phyloP scores from a whole-genome alignment of 2,888 invertebrate genomes.

The Chrysotoxum bicinctum region DNA sequence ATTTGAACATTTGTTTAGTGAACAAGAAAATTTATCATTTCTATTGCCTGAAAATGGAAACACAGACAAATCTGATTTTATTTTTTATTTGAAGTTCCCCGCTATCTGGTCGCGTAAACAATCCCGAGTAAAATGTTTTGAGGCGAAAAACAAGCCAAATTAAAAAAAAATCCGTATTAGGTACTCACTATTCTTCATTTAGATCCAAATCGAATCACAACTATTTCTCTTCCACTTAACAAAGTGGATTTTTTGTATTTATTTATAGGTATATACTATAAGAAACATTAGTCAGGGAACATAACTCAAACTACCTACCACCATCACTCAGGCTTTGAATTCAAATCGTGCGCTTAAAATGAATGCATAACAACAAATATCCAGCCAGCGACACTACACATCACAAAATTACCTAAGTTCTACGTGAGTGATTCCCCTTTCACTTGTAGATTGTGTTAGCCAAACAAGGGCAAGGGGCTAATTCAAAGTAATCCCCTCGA shows the following conservation, averaged over 20 bases:
- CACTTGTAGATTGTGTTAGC: conserved; percentile 27
- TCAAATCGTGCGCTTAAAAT: conserved; percentile 27
- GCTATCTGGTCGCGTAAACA: neutral
- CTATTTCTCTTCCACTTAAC: neutral
- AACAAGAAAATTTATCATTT: too few species aligned
- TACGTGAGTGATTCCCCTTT: conserved; percentile 69
- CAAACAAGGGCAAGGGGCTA: conserved; percentile 16
- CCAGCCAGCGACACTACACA: conserved; percentile 19
- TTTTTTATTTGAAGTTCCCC: too few species aligned
- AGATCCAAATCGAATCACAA: neutral
- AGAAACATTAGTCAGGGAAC: neutral
- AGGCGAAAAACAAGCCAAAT: neutral
- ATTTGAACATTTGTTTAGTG: too few species aligned
- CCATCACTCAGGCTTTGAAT: neutral
- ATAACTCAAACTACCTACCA: neutral
- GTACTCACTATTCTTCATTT: neutral
- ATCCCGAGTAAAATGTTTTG: neutral
- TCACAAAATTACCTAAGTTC: conserved; percentile 33
- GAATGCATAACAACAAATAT: conserved; percentile 39
- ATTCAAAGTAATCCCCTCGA: conserved; percentile 18
- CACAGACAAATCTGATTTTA: too few species aligned
- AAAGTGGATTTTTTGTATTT: neutral
- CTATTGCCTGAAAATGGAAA: too few species aligned
- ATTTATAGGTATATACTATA: neutral
- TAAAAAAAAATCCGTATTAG: neutral